phyloP scores from a whole-genome alignment of 2,888 invertebrate genomes.

The Drosophila prostipennis region DNA sequence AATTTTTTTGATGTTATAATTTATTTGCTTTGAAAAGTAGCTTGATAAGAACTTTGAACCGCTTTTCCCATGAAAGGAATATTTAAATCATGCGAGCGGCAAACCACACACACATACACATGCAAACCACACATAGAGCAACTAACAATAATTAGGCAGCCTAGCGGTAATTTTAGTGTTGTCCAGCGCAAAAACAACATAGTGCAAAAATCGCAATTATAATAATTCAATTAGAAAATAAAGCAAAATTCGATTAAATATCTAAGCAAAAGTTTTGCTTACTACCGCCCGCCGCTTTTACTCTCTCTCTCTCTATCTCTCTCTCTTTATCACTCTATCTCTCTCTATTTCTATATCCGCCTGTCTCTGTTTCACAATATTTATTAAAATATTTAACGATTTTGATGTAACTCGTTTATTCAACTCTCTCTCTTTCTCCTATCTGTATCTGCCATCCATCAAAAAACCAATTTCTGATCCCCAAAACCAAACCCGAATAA shows the following conservation, averaged over 20 bases:
- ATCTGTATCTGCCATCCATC: conserved; percentile 38
- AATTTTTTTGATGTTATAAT: no score
- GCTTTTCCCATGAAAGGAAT: no score
- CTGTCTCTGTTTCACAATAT: conserved; percentile 41
- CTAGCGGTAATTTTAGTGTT: conserved; percentile 57
- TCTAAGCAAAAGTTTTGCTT: conserved; percentile 75
- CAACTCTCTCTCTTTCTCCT: conserved; percentile 46
- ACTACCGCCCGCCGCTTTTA: conserved; percentile 77
- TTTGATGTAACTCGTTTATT: conserved; percentile 37
- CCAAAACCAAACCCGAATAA: conserved; percentile 38
- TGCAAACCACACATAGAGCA: conserved; percentile 25
- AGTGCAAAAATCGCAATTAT: conserved; percentile 27
- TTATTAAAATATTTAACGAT: conserved; percentile 35
- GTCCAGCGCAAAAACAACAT: conserved; percentile 54
- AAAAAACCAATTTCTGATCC: conserved; percentile 10
- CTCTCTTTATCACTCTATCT: conserved; percentile 30
- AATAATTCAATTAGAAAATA: conserved; percentile 21
- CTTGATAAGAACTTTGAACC: no score
- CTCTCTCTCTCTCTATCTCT: conserved; percentile 61
- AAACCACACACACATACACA: conserved; percentile 13
- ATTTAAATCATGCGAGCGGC: conserved; percentile 13
- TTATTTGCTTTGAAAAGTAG: not conserved
- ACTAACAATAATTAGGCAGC: conserved; percentile 55
- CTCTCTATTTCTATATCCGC: conserved; percentile 48
- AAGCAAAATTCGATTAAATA: conserved; percentile 41